phyloP scores from a whole-genome alignment of 2,888 invertebrate genomes.

The Eretmocerus hayati region DNA sequence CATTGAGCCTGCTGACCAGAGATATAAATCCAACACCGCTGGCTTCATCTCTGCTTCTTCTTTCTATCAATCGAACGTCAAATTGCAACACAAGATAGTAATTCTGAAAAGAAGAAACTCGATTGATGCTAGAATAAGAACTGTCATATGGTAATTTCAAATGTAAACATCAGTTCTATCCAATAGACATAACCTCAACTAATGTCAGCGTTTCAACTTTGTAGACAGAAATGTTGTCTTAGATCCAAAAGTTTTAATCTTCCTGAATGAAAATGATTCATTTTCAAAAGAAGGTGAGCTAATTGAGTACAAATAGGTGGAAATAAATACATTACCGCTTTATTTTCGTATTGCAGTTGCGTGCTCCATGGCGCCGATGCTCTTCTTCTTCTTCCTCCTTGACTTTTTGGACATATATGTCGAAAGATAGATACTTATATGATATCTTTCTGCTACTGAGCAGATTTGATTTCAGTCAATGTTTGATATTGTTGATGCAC shows the following conservation, averaged over 20 bases:
- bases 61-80: conserved; percentile 93
- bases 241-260: not conserved
- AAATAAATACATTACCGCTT: conserved; percentile 73
- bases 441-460: too few relatives aligned
- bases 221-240: not conserved
- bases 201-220: not conserved
- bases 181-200: not conserved
- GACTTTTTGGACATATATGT: too few relatives aligned
- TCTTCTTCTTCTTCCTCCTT: too few relatives aligned
- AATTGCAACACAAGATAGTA: conserved; percentile 99
- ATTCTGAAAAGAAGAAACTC: conserved; percentile 70
- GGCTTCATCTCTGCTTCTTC: conserved; percentile 96
- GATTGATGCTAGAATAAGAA: too few relatives aligned
- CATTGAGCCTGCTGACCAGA: conserved; percentile 80
- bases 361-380: conserved; percentile 87
- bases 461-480: too few relatives aligned
- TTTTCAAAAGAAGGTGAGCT: too few relatives aligned
- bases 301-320: not conserved
- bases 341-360: conserved; percentile 97
- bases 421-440: too few relatives aligned
- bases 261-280: too few relatives aligned
- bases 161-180: too few relatives aligned
- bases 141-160: too few relatives aligned
- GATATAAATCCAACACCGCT: conserved; percentile 98
- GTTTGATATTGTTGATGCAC: too few relatives aligned